These are phyloP conservation scores for Marcusenius ussheri DNA, from an alignment of 2,113 vertebrate species.

Conservation along the genomic window DNA sequence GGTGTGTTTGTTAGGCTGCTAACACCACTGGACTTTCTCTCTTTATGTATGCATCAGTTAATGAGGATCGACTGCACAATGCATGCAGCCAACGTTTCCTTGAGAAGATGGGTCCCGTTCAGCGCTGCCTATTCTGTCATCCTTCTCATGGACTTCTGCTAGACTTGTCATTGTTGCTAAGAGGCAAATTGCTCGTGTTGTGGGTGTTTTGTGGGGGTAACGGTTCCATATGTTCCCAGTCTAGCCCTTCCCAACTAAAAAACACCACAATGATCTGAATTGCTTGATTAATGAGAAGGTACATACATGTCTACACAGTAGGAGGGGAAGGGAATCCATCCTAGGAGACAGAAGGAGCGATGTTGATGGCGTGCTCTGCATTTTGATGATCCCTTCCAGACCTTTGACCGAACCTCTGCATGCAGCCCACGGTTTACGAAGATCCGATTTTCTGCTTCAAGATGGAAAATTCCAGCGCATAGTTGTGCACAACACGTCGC, in stretches of 20 bases:
- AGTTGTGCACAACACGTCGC: background rate
- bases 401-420: background rate
- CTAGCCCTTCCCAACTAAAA: background rate
- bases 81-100: background rate
- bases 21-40: background rate
- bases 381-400: background rate
- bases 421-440: background rate
- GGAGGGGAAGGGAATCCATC: background rate
- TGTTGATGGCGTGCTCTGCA: background rate
- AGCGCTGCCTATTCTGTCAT: background rate
- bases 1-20: background rate
- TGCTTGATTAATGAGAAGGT: background rate
- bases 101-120: background rate
- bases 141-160: background rate
- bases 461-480: background rate
- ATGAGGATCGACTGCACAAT: background rate
- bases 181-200: background rate
- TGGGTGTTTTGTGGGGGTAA: background rate
- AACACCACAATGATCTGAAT: background rate
- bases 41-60: background rate
- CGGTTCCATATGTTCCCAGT: background rate
- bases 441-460: background rate
- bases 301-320: background rate
- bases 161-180: background rate
- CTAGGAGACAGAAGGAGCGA: background rate